Evolutionary conservation across 2,888 invertebrate species (phyloP).

Genomic region (Macrophya annulata): DNA sequence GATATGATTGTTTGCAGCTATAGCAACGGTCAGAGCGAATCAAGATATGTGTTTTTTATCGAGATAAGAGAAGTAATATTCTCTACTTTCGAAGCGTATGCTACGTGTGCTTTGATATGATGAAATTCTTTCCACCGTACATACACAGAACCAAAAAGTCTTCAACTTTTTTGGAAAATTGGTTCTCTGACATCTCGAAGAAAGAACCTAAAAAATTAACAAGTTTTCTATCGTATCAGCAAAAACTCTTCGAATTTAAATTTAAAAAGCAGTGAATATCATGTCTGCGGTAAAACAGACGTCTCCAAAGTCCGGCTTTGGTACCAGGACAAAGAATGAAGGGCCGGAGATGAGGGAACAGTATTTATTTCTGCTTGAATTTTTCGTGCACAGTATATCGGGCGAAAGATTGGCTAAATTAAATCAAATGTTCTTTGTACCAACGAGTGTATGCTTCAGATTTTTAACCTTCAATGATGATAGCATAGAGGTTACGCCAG

Average conservation of each 20-base stretch:
- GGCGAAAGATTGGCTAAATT: slow-evolving; percentile 71
- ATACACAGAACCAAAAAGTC: background rate
- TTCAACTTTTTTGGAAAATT: background rate
- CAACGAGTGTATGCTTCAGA: slow-evolving; percentile 83
- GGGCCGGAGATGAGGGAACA: slow-evolving; percentile 64
- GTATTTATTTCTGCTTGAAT: slow-evolving; percentile 83
- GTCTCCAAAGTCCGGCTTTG: slow-evolving; percentile 33
- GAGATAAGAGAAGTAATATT: slow-evolving; percentile 17
- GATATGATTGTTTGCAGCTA: slow-evolving; percentile 16
- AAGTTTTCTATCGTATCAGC: background rate
- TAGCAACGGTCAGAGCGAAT: slow-evolving; percentile 8
- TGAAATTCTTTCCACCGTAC: background rate
- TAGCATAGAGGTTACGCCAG: slow-evolving; percentile 67
- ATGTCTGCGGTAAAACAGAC: slow-evolving; percentile 22
- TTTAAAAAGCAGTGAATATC: background rate
- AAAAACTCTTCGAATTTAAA: background rate
- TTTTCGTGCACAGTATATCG: slow-evolving; percentile 82
- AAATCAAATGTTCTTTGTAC: slow-evolving; percentile 75
- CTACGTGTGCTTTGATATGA: background rate
- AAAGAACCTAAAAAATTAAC: slow-evolving; percentile 7
- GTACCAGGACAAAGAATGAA: slow-evolving; percentile 22
- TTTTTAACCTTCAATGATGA: slow-evolving; percentile 83
- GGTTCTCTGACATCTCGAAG: background rate
- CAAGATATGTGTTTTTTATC: background rate
- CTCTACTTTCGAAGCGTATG: background rate